Evolutionary conservation across 2,113 vertebrate species (phyloP), one percentile per base, ranked within the genome.

Genomic region (Nettapus auritus): DNA sequence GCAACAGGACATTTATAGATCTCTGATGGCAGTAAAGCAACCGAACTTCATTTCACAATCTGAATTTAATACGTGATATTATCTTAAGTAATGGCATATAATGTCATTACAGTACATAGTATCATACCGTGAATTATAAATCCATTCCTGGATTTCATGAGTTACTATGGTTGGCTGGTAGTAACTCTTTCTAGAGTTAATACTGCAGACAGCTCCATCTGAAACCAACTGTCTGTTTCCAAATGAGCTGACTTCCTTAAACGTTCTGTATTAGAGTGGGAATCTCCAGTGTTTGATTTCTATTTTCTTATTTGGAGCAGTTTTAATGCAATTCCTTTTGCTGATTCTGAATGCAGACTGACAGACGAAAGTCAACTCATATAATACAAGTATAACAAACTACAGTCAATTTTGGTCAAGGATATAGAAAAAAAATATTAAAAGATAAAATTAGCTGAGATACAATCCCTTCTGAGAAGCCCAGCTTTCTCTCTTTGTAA

Each of bases 61-160:
- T 91, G 86, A 92, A 76, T 96, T 96, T 92, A 95, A 96, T 94
- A 86, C 76, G 74, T 6, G 5, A 48, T 96, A 92, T 85, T 96
- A 92, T 94, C 80, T 92, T 90, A 96, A 93, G 70, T 90, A 81
- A 96, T 90, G 77, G 88, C 83, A 87, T 70, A 44, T 85, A 90
- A 84, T 92, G 64, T 85, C 90, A 92, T 94, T 96, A 95, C 66
- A 92, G 86, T 81, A 46, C 73, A 18, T 82, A 86, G 83, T 81
- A 79, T 92, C 70, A 62, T 44, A 76, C 76, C 90, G 74, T 82
- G 92, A 96, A 90, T 94, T 95, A 94, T 73, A 89, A 38, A 79
- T 90, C 90, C 59, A 68, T 88, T 85, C 78, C 81, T 79, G 70
- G 59, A 87, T 90, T 88, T 88, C 60, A 48, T 68, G 40, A 88